A percentile compares a stretch with the other conserved stretches of the same genome.
phyloP scores from a whole-genome alignment of 2,113 vertebrate genomes.

The Microcebus griseorufus region DNA sequence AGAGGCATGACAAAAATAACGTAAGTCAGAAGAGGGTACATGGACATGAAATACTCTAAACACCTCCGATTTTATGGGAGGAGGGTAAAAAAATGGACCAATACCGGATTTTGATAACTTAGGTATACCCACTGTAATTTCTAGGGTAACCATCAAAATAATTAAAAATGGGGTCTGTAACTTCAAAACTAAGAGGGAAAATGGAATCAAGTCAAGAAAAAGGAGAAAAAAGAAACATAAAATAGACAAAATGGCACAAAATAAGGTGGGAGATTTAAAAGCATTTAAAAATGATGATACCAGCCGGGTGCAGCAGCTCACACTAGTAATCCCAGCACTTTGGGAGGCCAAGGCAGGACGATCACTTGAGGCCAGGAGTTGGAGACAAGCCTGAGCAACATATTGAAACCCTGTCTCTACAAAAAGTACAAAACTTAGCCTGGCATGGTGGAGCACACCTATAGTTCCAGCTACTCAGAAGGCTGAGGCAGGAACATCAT shows the following conservation, averaged over 20 bases:
- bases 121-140: not conserved
- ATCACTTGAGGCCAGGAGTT: too few relatives aligned
- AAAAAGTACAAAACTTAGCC: too few relatives aligned
- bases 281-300: not conserved
- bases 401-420: too few relatives aligned
- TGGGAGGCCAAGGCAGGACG: too few relatives aligned
- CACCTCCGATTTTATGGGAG: not conserved
- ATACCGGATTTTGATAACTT: not conserved
- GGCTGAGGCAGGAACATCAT: too few relatives aligned
- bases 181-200: constrained; percentile 28
- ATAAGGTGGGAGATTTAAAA: not conserved
- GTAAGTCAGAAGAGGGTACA: not conserved
- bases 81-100: not conserved
- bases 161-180: not conserved
- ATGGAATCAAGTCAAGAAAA: not conserved
- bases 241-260: not conserved
- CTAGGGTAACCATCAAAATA: not conserved
- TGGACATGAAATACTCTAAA: not conserved
- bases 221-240: not conserved
- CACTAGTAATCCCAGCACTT: too few relatives aligned
- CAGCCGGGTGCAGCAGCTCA: too few relatives aligned
- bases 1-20: not conserved
- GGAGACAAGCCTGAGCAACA: too few relatives aligned
- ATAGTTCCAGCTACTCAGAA: too few relatives aligned
- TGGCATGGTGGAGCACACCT: too few relatives aligned